phyloP scores from a whole-genome alignment of 2,888 invertebrate genomes.

The Catocala sponsa region DNA sequence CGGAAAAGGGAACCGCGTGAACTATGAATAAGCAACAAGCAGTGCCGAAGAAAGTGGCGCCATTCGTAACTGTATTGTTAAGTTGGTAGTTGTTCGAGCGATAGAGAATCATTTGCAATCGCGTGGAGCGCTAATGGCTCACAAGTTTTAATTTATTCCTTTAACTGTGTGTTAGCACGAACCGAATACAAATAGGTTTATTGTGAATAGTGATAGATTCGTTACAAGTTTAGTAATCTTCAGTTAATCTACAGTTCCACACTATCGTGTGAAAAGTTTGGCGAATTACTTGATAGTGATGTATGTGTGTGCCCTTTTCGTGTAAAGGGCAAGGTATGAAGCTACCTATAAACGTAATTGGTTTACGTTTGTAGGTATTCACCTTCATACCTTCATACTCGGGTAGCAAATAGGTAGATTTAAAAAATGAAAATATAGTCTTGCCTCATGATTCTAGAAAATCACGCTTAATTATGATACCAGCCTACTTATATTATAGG shows the following conservation, averaged over 20 bases:
- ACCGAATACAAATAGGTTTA: conserved; percentile 13
- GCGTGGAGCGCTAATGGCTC: conserved; percentile 37
- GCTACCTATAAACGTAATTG: too few relatives aligned
- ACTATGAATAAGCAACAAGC: neutral
- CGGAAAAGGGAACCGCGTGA: neutral
- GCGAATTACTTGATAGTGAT: neutral
- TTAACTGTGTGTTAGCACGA: conserved; percentile 53
- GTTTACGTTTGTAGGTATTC: too few relatives aligned
- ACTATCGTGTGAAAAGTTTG: conserved; percentile 8
- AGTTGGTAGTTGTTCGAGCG: conserved; percentile 13
- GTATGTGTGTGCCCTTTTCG: neutral
- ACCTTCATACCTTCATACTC: too few relatives aligned
- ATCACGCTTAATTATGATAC: too few relatives aligned
- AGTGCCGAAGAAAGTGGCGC: neutral
- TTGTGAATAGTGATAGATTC: conserved; percentile 42
- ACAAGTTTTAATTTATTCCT: conserved; percentile 60
- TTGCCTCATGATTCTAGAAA: too few relatives aligned
- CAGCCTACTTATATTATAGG: too few relatives aligned
- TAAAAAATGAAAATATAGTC: too few relatives aligned
- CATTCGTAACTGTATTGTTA: neutral
- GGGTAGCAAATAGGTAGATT: too few relatives aligned
- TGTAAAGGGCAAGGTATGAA: neutral
- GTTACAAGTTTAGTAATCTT: conserved; percentile 29
- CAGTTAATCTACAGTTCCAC: conserved; percentile 23
- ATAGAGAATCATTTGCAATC: conserved; percentile 22